Evolutionary conservation across 2,888 invertebrate genomes (phyloP).

Genomic region (Cactoblastis cactorum): DNA sequence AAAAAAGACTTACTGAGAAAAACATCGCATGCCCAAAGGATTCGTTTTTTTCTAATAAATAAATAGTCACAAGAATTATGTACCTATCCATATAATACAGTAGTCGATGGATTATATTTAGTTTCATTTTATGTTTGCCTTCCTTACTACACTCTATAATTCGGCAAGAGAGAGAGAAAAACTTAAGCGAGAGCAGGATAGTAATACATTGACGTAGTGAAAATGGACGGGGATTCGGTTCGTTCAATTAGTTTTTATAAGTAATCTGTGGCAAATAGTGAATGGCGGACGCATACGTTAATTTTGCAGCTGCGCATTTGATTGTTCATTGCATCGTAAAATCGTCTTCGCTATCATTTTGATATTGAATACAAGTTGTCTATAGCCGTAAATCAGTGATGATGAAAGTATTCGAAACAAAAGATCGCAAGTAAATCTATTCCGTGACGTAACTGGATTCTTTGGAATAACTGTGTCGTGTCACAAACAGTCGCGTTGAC

Average conservation of each 20-base stretch:
- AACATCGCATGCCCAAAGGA: too few relatives aligned
- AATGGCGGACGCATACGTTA: slow-evolving; percentile 21
- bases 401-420: slow-evolving; percentile 27
- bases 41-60: too few relatives aligned
- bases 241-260: slow-evolving; percentile 3
- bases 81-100: background rate
- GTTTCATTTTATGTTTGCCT: background rate
- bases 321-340: slow-evolving; percentile 27
- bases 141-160: background rate
- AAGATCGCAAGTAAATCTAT: slow-evolving; percentile 33
- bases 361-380: background rate
- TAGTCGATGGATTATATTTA: background rate
- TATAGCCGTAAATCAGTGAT: background rate
- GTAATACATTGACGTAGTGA: slow-evolving; percentile 1
- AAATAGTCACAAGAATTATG: too few relatives aligned
- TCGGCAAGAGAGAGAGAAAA: background rate
- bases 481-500: slow-evolving; percentile 49
- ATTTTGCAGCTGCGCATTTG: slow-evolving; percentile 36
- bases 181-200: background rate
- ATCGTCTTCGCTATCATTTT: slow-evolving; percentile 20
- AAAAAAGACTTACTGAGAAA: too few relatives aligned
- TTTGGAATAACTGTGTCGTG: slow-evolving; percentile 48
- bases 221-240: slow-evolving; percentile 12
- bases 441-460: slow-evolving; percentile 71
- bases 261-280: slow-evolving; percentile 16